Conservation (phyloP, 2,113 vertebrate genomes). For the Buteo buteo region DNA sequence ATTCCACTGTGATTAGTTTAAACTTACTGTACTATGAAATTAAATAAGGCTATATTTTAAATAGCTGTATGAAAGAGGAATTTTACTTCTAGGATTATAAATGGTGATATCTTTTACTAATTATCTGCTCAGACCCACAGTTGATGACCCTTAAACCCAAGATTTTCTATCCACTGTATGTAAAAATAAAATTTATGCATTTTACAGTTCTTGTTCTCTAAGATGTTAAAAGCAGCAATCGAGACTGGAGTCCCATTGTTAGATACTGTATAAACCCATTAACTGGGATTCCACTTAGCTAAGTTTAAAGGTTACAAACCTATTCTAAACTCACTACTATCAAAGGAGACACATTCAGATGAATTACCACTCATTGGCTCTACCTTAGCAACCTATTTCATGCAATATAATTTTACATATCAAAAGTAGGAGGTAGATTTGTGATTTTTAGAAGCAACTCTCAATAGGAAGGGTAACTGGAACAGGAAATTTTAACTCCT, state of each 20-base stretch:
- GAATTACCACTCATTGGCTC: neutral
- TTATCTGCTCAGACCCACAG: neutral
- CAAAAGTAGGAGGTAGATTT: neutral
- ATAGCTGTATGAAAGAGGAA: neutral
- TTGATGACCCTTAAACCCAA: neutral
- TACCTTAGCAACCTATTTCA: neutral
- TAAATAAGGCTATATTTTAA: neutral
- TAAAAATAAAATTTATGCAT: neutral
- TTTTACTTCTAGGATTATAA: neutral
- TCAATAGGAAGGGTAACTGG: neutral
- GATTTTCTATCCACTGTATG: neutral
- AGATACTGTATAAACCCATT: neutral
- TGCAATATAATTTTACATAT: neutral
- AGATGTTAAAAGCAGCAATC: neutral
- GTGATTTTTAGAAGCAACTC: neutral
- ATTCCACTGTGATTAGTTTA: neutral
- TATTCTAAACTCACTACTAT: neutral
- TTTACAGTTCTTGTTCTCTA: neutral
- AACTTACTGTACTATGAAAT: neutral
- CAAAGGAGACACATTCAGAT: neutral
- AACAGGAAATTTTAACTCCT: neutral
- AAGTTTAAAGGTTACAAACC: constrained; percentile 26
- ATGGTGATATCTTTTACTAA: neutral
- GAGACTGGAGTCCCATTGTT: neutral
- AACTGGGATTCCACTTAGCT: neutral